A percentile compares a stretch with the other conserved stretches of the same genome.
These are phyloP conservation scores for Threskiornis aethiopicus DNA, from an alignment of 2,797 vertebrate species.

Conservation along the genomic window DNA sequence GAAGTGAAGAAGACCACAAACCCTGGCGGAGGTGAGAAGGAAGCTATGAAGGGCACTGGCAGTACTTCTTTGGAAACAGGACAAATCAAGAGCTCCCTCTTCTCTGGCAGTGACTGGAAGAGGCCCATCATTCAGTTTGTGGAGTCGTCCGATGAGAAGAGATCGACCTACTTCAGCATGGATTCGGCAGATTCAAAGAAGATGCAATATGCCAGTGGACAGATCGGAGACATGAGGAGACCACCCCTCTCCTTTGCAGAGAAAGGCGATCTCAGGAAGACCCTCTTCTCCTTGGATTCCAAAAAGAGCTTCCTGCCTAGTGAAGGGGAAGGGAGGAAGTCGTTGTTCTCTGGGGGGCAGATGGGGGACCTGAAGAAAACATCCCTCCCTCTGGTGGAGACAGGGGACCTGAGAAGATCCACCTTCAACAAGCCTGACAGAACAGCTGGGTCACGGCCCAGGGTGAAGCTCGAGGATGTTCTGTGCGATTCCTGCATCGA, in stretches of 20 bases:
- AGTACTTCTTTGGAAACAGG: conserved; percentile 49
- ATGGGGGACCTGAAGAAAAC: conserved; percentile 69
- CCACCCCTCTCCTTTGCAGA: conserved; percentile 68
- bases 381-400: conserved; percentile 59
- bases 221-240: conserved; percentile 72
- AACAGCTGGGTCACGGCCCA: conserved; percentile 29
- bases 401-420: conserved; percentile 56
- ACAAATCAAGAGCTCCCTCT: conserved; percentile 73
- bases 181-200: conserved; percentile 73
- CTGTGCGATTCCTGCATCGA: conserved; percentile 95
- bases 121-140: conserved; percentile 80
- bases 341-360: conserved; percentile 41
- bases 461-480: conserved; percentile 83
- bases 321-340: conserved; percentile 58
- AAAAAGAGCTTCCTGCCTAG: conserved; percentile 66
- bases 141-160: conserved; percentile 76
- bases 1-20: conserved; percentile 66
- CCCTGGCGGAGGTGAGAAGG: conserved; percentile 46
- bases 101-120: conserved; percentile 75
- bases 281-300: conserved; percentile 72
- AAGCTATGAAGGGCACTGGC: conserved; percentile 53
- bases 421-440: conserved; percentile 59
- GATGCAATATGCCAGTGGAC: conserved; percentile 62
- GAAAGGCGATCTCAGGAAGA: conserved; percentile 73
- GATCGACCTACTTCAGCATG: conserved; percentile 78